These are phyloP conservation scores for Thryonomys swinderianus DNA, from an alignment of 2,113 vertebrate species.

Conservation along the genomic window DNA sequence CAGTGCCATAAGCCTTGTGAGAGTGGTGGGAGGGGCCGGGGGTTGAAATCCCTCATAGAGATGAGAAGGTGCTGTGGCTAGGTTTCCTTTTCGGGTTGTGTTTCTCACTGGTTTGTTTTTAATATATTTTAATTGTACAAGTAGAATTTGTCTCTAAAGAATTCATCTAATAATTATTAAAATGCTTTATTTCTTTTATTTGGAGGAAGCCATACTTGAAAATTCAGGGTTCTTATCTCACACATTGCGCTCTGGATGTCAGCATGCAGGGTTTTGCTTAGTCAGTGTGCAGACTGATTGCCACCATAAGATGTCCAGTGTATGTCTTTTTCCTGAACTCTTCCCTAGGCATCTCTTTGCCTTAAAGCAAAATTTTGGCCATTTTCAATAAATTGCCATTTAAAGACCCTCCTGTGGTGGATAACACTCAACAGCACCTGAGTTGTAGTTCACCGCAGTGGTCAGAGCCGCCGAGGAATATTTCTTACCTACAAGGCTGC, in stretches of 20 bases:
- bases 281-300: background rate
- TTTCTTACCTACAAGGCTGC: background rate
- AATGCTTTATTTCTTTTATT: background rate
- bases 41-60: background rate
- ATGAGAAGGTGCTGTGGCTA: background rate
- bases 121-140: background rate
- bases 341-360: background rate
- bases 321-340: background rate
- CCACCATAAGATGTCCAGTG: background rate
- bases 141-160: background rate
- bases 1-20: background rate
- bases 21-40: background rate
- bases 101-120: background rate
- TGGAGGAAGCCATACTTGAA: background rate
- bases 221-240: background rate
- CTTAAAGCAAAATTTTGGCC: background rate
- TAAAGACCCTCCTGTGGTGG: background rate
- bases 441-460: background rate
- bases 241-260: background rate
- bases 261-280: background rate
- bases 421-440: rapidly evolving
- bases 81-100: background rate
- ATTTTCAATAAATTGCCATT: background rate
- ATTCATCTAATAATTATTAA: background rate
- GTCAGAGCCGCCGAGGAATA: background rate